Evolutionary conservation across 2,888 invertebrate species (phyloP).

Genomic region (Zelleria hepariella): DNA sequence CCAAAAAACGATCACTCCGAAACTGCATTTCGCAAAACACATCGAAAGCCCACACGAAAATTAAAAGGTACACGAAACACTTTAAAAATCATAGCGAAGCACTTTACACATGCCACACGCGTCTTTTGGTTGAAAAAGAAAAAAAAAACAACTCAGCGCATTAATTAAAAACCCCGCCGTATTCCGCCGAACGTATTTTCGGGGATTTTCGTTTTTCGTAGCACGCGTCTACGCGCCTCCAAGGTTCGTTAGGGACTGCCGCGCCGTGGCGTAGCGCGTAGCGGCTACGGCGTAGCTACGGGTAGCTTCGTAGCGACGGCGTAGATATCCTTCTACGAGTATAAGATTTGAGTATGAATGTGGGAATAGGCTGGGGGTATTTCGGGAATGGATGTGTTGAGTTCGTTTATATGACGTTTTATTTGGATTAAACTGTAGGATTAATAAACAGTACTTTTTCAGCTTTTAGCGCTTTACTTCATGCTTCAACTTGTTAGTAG

Average conservation of each 20-base stretch:
- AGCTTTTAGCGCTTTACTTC: too few species aligned
- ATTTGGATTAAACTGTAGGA: too few species aligned
- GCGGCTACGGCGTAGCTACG: conserved; percentile 45
- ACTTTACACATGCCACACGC: not conserved
- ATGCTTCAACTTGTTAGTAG: too few species aligned
- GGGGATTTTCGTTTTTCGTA: not conserved
- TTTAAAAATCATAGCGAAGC: not conserved
- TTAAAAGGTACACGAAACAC: not conserved
- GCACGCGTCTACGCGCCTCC: conserved; percentile 44
- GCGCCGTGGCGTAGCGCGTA: conserved; percentile 65
- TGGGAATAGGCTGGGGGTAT: not conserved
- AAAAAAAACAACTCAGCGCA: not conserved
- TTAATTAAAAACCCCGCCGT: not conserved
- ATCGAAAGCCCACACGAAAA: not conserved
- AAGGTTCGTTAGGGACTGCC: conserved; percentile 51
- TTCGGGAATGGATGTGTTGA: not conserved
- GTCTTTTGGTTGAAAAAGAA: not conserved
- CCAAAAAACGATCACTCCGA: not conserved
- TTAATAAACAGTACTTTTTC: too few species aligned
- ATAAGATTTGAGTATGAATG: not conserved
- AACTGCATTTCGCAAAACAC: not conserved
- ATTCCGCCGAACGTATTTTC: not conserved
- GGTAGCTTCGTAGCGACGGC: conserved; percentile 30
- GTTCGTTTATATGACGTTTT: too few species aligned
- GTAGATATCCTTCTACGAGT: not conserved